Percentiles rank a stretch among this genome's conserved stretches.
phyloP scores from a whole-genome alignment of 2,888 invertebrate species.

The Aleiodes alternator region DNA sequence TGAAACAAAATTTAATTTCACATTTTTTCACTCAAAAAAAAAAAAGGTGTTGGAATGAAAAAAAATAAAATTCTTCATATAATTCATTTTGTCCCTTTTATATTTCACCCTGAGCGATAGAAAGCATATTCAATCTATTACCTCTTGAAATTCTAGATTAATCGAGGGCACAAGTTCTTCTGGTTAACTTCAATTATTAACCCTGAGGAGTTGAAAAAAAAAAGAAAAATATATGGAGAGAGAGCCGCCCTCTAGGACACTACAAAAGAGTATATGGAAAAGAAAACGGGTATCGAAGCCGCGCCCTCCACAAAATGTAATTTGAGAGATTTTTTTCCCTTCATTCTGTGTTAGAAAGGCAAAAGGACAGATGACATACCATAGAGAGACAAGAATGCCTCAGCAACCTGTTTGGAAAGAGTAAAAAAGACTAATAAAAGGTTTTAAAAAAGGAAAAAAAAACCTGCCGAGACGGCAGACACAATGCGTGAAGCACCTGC shows the following conservation, averaged over 20 bases:
- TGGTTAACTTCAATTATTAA: slow-evolving; percentile 32
- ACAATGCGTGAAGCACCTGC: slow-evolving; percentile 37
- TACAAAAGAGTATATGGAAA: neutral
- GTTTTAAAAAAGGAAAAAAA: slow-evolving; percentile 20
- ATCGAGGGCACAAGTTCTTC: slow-evolving; percentile 32
- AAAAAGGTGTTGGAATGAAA: neutral
- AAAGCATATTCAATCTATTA: slow-evolving; percentile 9
- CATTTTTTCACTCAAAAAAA: neutral
- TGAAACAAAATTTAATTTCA: neutral
- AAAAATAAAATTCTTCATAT: neutral
- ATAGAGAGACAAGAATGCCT: slow-evolving; percentile 38
- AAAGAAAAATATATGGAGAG: no score
- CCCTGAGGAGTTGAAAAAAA: neutral
- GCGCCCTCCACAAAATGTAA: slow-evolving; percentile 48
- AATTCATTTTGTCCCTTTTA: neutral
- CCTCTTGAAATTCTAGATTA: slow-evolving; percentile 35
- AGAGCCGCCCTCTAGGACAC: neutral
- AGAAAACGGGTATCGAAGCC: slow-evolving; percentile 24
- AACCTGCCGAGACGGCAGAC: slow-evolving; percentile 43
- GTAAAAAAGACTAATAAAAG: slow-evolving; percentile 11
- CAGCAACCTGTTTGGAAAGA: slow-evolving; percentile 53
- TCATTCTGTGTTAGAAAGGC: slow-evolving; percentile 36
- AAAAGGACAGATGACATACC: slow-evolving; percentile 39
- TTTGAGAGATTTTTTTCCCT: slow-evolving; percentile 44
- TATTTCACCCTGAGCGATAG: neutral